Evolutionary conservation across 1,140 invertebrate species (phyloP).

Genomic region (Steinernema feltiae): DNA sequence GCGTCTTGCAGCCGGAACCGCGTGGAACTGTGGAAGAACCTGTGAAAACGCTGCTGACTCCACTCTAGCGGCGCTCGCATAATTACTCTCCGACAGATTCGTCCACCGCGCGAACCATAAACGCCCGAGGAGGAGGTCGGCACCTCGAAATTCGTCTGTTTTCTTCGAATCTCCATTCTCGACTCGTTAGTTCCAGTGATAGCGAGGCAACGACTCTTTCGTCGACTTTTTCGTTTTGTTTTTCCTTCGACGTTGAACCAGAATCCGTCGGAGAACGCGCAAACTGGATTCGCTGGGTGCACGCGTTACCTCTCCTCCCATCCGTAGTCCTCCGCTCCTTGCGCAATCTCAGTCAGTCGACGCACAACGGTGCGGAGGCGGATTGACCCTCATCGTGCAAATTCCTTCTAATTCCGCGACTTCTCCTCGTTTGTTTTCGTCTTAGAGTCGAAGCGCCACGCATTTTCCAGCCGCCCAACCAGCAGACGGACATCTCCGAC

Average conservation of each 20-base stretch:
- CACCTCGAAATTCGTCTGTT: background rate
- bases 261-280: background rate
- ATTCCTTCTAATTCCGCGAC: background rate
- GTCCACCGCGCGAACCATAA: no score
- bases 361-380: background rate
- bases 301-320: background rate
- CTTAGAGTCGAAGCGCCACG: no score
- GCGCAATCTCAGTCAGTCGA: background rate
- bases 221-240: background rate
- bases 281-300: background rate
- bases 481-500: no score
- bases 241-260: background rate
- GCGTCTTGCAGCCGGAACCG: background rate
- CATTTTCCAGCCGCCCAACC: no score
- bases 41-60: background rate
- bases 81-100: background rate
- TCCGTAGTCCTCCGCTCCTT: background rate
- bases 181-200: background rate
- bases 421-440: background rate
- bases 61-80: background rate
- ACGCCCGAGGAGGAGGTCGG: background rate
- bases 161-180: no score
- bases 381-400: background rate
- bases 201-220: background rate
- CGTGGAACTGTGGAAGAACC: background rate